A percentile compares a stretch with the other conserved stretches of the same genome.
Evolutionary conservation across 2,888 invertebrate genomes (phyloP).

Genomic region (Pimpla rufipes): DNA sequence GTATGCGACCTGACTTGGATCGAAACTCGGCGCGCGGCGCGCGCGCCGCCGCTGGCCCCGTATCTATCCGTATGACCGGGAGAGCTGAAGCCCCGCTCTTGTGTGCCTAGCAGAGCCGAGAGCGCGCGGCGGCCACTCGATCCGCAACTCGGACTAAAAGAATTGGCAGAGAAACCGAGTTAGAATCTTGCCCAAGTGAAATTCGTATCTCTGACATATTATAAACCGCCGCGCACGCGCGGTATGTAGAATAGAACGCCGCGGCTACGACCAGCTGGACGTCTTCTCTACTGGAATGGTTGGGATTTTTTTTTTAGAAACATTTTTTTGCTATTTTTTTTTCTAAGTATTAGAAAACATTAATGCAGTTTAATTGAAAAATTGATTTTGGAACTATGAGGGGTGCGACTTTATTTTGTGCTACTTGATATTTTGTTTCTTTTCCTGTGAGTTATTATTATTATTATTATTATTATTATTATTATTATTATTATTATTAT

Average conservation of each 20-base stretch:
- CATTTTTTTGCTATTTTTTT: no score
- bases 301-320: not conserved
- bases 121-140: conserved; percentile 35
- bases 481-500: no score
- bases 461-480: no score
- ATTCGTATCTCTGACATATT: conserved; percentile 55
- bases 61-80: conserved; percentile 47
- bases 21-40: conserved; percentile 35
- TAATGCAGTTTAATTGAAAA: no score
- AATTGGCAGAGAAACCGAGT: conserved; percentile 60
- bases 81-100: conserved; percentile 8
- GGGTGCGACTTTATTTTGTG: no score
- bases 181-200: conserved; percentile 59
- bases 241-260: not conserved
- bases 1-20: conserved; percentile 62
- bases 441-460: no score
- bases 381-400: no score
- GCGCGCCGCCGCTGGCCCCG: conserved; percentile 52
- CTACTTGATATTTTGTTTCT: no score
- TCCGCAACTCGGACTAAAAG: conserved; percentile 33
- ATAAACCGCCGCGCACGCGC: conserved; percentile 16
- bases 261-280: not conserved
- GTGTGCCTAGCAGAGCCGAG: conserved; percentile 11
- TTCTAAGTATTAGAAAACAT: no score
- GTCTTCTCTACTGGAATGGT: not conserved